These are phyloP conservation scores for Sminthurinus aureus DNA, from an alignment of 2,888 invertebrate species.

Conservation along the genomic window DNA sequence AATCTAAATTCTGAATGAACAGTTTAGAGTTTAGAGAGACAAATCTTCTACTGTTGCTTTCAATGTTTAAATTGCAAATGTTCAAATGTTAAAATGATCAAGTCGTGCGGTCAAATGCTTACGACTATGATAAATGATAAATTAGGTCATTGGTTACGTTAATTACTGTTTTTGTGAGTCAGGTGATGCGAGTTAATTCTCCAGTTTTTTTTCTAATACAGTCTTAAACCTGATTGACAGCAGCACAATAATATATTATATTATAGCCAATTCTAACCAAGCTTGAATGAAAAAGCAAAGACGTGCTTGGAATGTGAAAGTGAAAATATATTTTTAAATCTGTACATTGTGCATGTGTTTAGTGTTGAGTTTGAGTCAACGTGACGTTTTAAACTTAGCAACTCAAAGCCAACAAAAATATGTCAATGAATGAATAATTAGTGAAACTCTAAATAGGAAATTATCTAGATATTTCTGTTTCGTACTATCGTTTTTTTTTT, in stretches of 20 bases:
- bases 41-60: too few relatives aligned
- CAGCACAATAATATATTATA: neutral
- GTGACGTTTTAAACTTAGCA: neutral
- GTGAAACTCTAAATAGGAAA: too few relatives aligned
- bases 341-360: neutral
- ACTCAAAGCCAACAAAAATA: too few relatives aligned
- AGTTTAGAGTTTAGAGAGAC: too few relatives aligned
- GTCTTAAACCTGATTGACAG: too few relatives aligned
- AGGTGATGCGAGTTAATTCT: too few relatives aligned
- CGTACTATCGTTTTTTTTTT: too few relatives aligned
- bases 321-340: neutral
- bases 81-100: neutral
- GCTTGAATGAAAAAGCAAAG: neutral
- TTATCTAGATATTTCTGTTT: too few relatives aligned
- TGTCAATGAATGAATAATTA: too few relatives aligned
- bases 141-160: neutral
- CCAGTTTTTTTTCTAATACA: too few relatives aligned
- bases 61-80: too few relatives aligned
- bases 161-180: neutral
- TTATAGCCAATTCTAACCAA: neutral
- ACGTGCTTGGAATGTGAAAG: neutral
- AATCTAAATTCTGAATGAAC: too few relatives aligned
- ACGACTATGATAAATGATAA: neutral
- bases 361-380: neutral
- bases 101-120: neutral